Evolutionary conservation across 2,113 vertebrate species (phyloP).

Genomic region (Nannobrachium achirus): DNA sequence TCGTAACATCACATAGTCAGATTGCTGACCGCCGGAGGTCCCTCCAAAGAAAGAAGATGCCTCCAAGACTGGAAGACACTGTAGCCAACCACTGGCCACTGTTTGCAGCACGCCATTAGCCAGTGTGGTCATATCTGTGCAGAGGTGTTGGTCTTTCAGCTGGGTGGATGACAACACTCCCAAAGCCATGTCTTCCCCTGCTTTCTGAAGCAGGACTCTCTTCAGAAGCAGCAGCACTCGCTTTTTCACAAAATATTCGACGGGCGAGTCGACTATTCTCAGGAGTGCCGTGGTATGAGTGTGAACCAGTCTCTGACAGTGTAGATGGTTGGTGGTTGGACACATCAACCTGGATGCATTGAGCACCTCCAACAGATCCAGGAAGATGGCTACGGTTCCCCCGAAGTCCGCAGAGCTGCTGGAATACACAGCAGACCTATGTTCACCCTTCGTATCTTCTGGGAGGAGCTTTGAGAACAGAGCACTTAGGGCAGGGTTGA

Average conservation of each 20-base stretch:
- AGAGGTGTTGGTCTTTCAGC: constrained; percentile 14
- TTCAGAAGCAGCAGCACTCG: constrained; percentile 85
- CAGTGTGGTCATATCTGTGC: constrained; percentile 69
- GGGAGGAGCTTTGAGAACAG: constrained; percentile 76
- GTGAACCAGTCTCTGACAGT: constrained; percentile 79
- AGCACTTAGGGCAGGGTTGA: constrained; percentile 76
- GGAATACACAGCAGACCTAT: not conserved
- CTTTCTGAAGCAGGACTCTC: constrained; percentile 80
- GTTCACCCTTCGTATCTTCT: constrained; percentile 28
- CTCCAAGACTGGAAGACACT: constrained; percentile 63
- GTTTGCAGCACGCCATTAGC: constrained; percentile 73
- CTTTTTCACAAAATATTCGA: constrained; percentile 82
- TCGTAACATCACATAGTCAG: constrained; percentile 84
- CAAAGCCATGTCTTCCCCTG: constrained; percentile 81
- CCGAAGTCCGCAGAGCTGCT: constrained; percentile 31
- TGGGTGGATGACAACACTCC: not conserved
- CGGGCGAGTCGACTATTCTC: constrained; percentile 53
- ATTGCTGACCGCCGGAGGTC: constrained; percentile 25
- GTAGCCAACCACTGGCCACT: constrained; percentile 76
- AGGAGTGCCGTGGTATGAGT: constrained; percentile 73
- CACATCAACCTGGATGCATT: constrained; percentile 69
- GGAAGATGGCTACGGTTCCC: constrained; percentile 72
- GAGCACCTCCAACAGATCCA: constrained; percentile 87
- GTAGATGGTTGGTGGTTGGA: constrained; percentile 41
- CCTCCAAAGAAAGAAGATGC: constrained; percentile 82